These are phyloP conservation scores for Cantharis lateralis DNA, from an alignment of 2,888 invertebrate genomes.

Conservation along the genomic window DNA sequence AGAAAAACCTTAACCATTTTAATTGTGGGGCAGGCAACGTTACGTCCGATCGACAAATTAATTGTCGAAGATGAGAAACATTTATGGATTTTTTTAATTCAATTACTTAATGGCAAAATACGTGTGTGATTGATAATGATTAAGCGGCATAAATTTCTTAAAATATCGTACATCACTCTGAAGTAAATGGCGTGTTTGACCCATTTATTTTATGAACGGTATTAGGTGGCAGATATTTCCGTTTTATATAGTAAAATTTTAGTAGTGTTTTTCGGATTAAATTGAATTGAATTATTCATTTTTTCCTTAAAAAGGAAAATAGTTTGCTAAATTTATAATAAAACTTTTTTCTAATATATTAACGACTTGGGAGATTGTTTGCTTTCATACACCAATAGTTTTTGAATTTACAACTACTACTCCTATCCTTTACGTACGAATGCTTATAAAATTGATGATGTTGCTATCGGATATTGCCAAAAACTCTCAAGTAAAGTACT, in stretches of 20 bases:
- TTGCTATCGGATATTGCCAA: background rate
- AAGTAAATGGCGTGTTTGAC: slow-evolving; percentile 4
- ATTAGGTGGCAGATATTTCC: slow-evolving; percentile 1
- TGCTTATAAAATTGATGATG: background rate
- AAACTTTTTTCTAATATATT: background rate
- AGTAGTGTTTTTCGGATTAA: background rate
- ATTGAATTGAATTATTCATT: background rate
- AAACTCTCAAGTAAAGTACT: background rate
- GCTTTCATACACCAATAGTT: background rate
- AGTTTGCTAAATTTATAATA: background rate
- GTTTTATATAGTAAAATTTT: background rate
- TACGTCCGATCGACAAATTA: background rate
- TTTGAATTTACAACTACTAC: background rate
- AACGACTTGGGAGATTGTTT: background rate
- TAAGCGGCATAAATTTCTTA: slow-evolving; percentile 2
- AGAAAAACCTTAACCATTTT: background rate
- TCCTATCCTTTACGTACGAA: background rate
- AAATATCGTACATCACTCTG: background rate
- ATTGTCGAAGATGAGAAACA: background rate
- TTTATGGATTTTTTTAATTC: background rate
- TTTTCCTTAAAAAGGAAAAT: background rate
- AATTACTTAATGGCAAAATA: slow-evolving; percentile 3
- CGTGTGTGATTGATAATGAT: slow-evolving; percentile 3
- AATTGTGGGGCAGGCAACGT: background rate
- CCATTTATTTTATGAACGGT: slow-evolving; percentile 3